A percentile compares a stretch with the other conserved stretches of the same genome.
Evolutionary conservation across 1,140 invertebrate species (phyloP).

Genomic region (Conus ventricosus): DNA sequence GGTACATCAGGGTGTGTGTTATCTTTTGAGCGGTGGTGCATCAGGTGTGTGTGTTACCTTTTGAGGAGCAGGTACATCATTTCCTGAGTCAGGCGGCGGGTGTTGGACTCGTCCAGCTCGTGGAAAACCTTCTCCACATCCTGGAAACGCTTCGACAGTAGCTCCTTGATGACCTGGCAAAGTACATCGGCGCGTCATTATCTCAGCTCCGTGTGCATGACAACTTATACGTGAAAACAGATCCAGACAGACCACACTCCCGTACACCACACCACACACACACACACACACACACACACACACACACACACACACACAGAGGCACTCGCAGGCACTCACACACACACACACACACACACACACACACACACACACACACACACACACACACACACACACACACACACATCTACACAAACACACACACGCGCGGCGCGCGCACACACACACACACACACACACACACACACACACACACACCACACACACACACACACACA

Average conservation of each 20-base stretch:
- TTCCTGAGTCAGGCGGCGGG: conserved; percentile 68
- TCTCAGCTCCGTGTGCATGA: no score
- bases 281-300: no score
- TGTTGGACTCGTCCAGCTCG: conserved; percentile 71
- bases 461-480: no score
- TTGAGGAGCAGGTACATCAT: conserved; percentile 70
- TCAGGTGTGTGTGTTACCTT: conserved; percentile 49
- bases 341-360: conserved; percentile 5
- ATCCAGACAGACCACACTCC: no score
- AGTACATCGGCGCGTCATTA: background rate
- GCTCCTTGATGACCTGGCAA: conserved; percentile 62
- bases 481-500: background rate
- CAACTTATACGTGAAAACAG: no score
- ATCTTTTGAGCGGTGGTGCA: no score
- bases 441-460: no score
- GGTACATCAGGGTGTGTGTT: no score
- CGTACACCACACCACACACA: no score
- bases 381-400: background rate
- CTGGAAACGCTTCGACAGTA: conserved; percentile 65
- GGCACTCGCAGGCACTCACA: background rate
- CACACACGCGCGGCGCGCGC: no score
- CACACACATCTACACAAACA: no score
- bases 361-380: no score
- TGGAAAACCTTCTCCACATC: conserved; percentile 69
- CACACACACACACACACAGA: background rate